Evolutionary conservation across 2,113 vertebrate genomes (phyloP).

Genomic region (Galemys pyrenaicus): DNA sequence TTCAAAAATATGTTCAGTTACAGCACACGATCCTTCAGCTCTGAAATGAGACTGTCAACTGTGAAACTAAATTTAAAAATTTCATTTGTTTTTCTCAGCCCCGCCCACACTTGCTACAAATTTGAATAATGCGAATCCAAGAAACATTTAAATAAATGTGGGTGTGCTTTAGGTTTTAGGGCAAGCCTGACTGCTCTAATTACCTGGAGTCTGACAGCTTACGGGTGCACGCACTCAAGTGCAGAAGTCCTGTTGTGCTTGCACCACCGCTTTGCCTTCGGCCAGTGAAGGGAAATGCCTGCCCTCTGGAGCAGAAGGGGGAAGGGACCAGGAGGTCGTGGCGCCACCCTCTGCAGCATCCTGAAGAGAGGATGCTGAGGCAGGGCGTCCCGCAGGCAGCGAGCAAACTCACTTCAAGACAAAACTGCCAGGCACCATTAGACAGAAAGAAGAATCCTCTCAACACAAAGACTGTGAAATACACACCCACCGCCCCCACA

Average conservation of each 20-base stretch:
- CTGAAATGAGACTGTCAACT: slow-evolving; percentile 48
- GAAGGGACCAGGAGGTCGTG: not conserved
- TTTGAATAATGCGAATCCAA: slow-evolving; percentile 18
- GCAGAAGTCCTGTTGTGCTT: not conserved
- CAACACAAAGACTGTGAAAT: not conserved
- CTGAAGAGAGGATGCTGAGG: rapidly evolving
- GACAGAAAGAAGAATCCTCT: not conserved
- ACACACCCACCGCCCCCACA: not conserved
- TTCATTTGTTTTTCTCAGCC: slow-evolving; percentile 35
- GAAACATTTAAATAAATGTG: slow-evolving; percentile 34
- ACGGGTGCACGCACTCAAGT: not conserved
- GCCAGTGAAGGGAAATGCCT: not conserved
- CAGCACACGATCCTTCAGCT: not conserved
- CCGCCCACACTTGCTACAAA: slow-evolving; percentile 49
- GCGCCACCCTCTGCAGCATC: rapidly evolving
- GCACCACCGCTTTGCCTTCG: not conserved
- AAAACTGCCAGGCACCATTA: not conserved
- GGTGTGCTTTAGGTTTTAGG: slow-evolving; percentile 20
- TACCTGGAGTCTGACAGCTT: slow-evolving; percentile 42
- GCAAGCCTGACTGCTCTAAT: slow-evolving; percentile 42
- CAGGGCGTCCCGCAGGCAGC: not conserved
- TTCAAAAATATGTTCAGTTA: slow-evolving; percentile 32
- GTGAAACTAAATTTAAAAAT: slow-evolving; percentile 55
- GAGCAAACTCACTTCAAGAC: not conserved
- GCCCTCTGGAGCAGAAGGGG: not conserved